Conservation (phyloP, 2,113 vertebrate species). For the Ivindomyrus marchei region DNA sequence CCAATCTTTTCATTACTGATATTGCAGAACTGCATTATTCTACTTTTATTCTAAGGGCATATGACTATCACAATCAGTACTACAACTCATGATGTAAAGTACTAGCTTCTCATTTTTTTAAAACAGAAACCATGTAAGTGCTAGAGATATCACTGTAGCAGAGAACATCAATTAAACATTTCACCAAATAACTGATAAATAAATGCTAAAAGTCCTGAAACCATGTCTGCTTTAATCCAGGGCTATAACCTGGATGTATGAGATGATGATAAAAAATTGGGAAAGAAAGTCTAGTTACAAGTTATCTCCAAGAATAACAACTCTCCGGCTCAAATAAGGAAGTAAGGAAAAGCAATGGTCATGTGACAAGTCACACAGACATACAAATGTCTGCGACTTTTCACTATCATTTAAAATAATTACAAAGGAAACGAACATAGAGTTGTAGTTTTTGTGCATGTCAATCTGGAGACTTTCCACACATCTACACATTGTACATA, state of each 20-base stretch:
- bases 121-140: neutral
- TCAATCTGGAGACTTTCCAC: neutral
- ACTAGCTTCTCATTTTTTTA: neutral
- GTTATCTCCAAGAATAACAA: neutral
- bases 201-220: neutral
- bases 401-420: neutral
- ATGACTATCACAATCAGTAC: neutral
- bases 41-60: neutral
- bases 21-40: neutral
- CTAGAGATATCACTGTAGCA: neutral
- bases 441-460: neutral
- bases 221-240: neutral
- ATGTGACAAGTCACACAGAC: neutral
- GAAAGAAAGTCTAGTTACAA: neutral
- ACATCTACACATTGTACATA: neutral
- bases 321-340: neutral
- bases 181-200: neutral
- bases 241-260: neutral
- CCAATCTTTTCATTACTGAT: neutral
- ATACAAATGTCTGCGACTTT: neutral
- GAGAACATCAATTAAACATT: neutral
- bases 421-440: neutral
- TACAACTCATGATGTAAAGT: neutral
- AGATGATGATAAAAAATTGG: neutral
- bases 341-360: neutral